These are phyloP conservation scores for Rhyacichthys aspro DNA, from an alignment of 2,797 vertebrate genomes.

Conservation along the genomic window DNA sequence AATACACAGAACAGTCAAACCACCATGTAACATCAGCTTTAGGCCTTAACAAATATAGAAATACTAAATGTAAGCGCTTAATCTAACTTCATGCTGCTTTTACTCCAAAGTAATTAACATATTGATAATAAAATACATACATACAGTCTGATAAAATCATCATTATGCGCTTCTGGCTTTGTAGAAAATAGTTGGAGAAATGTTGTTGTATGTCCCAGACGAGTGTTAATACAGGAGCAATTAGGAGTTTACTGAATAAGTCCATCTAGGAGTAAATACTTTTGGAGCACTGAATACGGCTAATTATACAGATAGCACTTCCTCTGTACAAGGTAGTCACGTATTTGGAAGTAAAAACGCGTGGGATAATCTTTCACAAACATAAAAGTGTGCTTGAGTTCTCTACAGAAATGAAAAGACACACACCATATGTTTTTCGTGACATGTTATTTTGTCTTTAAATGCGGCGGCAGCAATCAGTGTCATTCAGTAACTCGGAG, in stretches of 20 bases:
- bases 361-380: slow-evolving; percentile 3
- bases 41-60: too few relatives aligned
- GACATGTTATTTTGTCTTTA: slow-evolving; percentile 14
- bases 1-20: not conserved
- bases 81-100: too few relatives aligned
- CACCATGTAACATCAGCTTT: too few relatives aligned
- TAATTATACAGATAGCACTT: slow-evolving; percentile 24
- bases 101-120: too few relatives aligned
- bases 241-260: slow-evolving; percentile 10
- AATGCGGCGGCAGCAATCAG: slow-evolving; percentile 20
- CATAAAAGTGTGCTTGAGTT: not conserved
- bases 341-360: slow-evolving; percentile 13
- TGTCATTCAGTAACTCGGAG: slow-evolving; percentile 32
- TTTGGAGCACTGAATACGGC: slow-evolving; percentile 17
- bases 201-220: not conserved
- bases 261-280: slow-evolving; percentile 11
- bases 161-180: too few relatives aligned
- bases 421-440: not conserved
- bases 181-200: too few relatives aligned
- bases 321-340: slow-evolving; percentile 7
- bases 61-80: too few relatives aligned
- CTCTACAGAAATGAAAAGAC: slow-evolving; percentile 8
- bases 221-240: too few relatives aligned
- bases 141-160: too few relatives aligned
- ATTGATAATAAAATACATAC: too few relatives aligned